Evolutionary conservation across 1,140 invertebrate species (phyloP), one percentile per base, ranked within the genome.

Genomic region (Philopotamus ludificatus): DNA sequence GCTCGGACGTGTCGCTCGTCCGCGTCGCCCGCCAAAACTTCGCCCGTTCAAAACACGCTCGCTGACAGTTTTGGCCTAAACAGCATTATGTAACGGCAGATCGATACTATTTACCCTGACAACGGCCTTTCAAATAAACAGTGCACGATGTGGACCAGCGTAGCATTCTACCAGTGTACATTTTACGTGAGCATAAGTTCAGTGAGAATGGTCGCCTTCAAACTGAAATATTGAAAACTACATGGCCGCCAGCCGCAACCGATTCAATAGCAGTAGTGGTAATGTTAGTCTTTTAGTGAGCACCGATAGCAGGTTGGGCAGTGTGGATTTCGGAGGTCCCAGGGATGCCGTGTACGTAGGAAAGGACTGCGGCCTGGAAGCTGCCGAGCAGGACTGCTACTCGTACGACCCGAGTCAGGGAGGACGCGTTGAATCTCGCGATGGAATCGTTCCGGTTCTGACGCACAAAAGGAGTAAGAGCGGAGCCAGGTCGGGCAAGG

Each of bases 391-490:
- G 16, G 55, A 45, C 21, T 62, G 53, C 15, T 70, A 66, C 26
- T 41, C 60, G 15, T 70, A 70, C 47, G 67, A 70, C 18, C 67
- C 67, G 2, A n/a, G 41, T 9, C 9, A 16, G 2, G 55, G 21
- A 15, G 57, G 22, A 15, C 44, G 55, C 28, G 42, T 16, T 16
- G 67, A 62, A 8, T 45, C 55, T 16, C 4, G 39, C 3, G 60
- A 69, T 54, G 59, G 60, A 22, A 59, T 70, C 3, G 18, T 63
- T 3, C 67, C 67, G 7, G 16, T 66, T 4, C 15, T 63, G 4
- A 45, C 50, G 1, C 67, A 70, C 61, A 66, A 64, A 42, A 63
- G 67, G 20, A 63, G 45, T 47, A 66, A 63, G 47, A 70, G 67
- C 41, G 64, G 67, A 15, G 53, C 59, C 22, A 63, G 47, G 41